These are phyloP conservation scores for Barbus barbus DNA, from an alignment of 2,113 vertebrate species.

Conservation along the genomic window DNA sequence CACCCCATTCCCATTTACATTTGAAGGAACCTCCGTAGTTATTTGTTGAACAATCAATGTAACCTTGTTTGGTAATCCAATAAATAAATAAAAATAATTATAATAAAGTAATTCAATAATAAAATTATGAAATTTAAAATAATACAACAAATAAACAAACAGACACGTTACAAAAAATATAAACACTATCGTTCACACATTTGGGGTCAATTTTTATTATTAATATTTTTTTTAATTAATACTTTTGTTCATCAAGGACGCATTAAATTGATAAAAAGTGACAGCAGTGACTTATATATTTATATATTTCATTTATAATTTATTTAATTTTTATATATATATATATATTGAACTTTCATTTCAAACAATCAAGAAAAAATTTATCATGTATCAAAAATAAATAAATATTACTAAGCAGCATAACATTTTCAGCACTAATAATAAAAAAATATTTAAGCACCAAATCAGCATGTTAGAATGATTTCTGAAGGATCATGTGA, in stretches of 20 bases:
- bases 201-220: neutral
- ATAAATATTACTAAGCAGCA: neutral
- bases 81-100: neutral
- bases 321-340: no score
- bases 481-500: neutral
- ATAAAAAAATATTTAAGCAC: neutral
- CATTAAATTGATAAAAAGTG: neutral
- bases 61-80: slow-evolving; percentile 39
- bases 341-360: neutral
- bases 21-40: slow-evolving; percentile 56
- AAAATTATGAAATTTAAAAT: no score
- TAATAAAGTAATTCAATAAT: neutral
- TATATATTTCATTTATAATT: no score
- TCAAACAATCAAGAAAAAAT: neutral
- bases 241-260: neutral
- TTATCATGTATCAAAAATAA: no score
- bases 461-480: neutral
- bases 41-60: slow-evolving; percentile 51
- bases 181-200: neutral
- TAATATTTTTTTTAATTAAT: neutral
- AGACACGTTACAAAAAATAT: neutral
- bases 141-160: no score
- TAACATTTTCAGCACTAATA: neutral
- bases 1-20: slow-evolving; percentile 54
- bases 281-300: neutral